Conservation (phyloP, 2,888 invertebrate species). For the Protonemura montana region DNA sequence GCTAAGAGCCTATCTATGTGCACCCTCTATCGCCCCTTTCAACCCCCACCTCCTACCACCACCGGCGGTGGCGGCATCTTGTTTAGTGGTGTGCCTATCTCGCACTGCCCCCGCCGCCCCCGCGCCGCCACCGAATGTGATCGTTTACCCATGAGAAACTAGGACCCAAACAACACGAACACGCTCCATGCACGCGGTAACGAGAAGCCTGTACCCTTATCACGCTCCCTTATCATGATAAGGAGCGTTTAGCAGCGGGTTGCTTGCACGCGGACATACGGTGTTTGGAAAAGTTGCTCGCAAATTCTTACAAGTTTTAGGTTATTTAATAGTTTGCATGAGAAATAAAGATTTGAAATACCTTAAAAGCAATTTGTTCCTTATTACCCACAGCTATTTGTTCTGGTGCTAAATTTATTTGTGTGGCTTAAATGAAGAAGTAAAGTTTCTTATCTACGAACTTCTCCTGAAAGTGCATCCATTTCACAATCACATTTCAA, state of each 20-base stretch:
- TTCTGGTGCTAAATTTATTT: background rate
- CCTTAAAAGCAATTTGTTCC: background rate
- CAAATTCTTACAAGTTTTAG: background rate
- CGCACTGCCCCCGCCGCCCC: constrained; percentile 14
- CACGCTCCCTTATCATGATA: background rate
- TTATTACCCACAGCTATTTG: background rate
- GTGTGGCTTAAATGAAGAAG: background rate
- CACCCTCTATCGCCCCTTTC: background rate
- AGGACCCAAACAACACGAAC: background rate
- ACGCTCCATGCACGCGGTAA: background rate
- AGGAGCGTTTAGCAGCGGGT: background rate
- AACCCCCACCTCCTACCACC: constrained; percentile 4
- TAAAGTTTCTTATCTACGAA: background rate
- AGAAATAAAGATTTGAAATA: background rate
- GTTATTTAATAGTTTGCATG: background rate
- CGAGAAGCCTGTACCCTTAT: background rate
- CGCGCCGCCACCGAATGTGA: background rate
- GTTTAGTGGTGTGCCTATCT: constrained; percentile 29
- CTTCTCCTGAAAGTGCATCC: too few relatives aligned
- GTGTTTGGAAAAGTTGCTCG: background rate
- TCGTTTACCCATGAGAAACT: background rate
- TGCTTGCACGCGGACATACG: background rate
- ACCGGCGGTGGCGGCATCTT: background rate
- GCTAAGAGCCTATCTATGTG: background rate
- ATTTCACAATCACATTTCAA: too few relatives aligned